Evolutionary conservation across 2,888 invertebrate genomes (phyloP).

Genomic region (Nemoura dubitans): DNA sequence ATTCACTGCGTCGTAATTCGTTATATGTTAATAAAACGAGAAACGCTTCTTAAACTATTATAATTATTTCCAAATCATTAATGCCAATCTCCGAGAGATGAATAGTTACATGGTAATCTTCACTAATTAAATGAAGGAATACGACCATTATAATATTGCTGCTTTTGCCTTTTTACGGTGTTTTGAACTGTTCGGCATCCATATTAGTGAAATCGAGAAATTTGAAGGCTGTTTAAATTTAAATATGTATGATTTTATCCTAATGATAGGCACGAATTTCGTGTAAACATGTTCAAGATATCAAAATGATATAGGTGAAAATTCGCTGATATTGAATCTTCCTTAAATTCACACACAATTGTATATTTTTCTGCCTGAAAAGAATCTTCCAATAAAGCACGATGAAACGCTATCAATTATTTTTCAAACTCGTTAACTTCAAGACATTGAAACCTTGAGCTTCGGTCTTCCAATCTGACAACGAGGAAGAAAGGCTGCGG

Average conservation of each 20-base stretch:
- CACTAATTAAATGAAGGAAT: no score
- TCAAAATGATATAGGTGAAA: neutral
- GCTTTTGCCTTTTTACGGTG: no score
- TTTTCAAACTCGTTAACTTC: neutral
- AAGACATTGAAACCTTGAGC: neutral
- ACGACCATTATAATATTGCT: no score
- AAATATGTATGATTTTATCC: neutral
- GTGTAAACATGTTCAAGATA: neutral
- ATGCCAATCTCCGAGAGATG: no score
- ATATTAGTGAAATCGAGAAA: no score
- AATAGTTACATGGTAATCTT: no score
- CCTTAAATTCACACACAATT: neutral
- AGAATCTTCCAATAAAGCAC: neutral
- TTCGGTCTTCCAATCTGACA: neutral
- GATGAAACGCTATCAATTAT: neutral
- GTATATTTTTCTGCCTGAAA: neutral
- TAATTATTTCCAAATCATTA: no score
- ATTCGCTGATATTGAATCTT: neutral
- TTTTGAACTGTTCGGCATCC: no score
- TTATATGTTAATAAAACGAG: no score
- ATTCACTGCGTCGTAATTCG: no score
- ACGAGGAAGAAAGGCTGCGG: neutral
- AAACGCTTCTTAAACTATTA: no score
- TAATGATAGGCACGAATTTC: slow-evolving; percentile 17
- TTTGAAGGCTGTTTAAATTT: no score